These are phyloP conservation scores for Poecilia wingei DNA, from an alignment of 2,797 vertebrate species.

Conservation along the genomic window DNA sequence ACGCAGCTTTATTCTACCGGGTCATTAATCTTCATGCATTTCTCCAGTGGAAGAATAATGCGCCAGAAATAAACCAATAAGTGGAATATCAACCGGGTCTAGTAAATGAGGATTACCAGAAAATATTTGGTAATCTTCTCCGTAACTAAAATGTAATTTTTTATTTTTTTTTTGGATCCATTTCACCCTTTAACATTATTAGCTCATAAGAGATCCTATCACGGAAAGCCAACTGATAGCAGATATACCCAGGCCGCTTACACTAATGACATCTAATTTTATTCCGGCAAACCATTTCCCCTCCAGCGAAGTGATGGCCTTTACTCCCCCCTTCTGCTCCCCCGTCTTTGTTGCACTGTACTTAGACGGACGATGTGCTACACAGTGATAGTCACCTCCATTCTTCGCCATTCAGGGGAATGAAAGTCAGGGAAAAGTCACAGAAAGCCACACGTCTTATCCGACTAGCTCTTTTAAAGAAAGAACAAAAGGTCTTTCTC, in stretches of 20 bases:
- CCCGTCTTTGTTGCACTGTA: constrained; percentile 42
- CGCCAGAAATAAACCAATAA: not conserved
- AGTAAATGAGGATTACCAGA: not conserved
- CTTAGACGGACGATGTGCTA: constrained; percentile 38
- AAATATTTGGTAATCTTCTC: not conserved
- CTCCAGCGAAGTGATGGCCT: constrained; percentile 18
- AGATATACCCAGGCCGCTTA: constrained; percentile 4
- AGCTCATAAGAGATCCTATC: not conserved
- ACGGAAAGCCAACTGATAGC: constrained; percentile 2
- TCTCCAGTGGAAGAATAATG: not conserved
- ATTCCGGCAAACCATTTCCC: constrained; percentile 18
- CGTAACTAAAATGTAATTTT: not conserved
- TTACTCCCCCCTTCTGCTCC: constrained; percentile 26
- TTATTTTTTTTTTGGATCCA: not conserved
- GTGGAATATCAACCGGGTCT: not conserved
- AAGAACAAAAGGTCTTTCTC: constrained; percentile 78
- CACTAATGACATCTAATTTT: constrained; percentile 33
- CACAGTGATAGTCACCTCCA: constrained; percentile 57
- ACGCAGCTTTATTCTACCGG: not conserved
- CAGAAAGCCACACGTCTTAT: constrained; percentile 69
- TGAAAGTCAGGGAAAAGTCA: constrained; percentile 77
- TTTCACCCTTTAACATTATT: constrained; percentile 1
- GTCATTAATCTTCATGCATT: not conserved
- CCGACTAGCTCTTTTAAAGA: constrained; percentile 65
- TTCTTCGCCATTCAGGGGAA: constrained; percentile 61